These are phyloP conservation scores for Ctenomys sociabilis DNA, from an alignment of 2,113 vertebrate genomes.

Conservation along the genomic window DNA sequence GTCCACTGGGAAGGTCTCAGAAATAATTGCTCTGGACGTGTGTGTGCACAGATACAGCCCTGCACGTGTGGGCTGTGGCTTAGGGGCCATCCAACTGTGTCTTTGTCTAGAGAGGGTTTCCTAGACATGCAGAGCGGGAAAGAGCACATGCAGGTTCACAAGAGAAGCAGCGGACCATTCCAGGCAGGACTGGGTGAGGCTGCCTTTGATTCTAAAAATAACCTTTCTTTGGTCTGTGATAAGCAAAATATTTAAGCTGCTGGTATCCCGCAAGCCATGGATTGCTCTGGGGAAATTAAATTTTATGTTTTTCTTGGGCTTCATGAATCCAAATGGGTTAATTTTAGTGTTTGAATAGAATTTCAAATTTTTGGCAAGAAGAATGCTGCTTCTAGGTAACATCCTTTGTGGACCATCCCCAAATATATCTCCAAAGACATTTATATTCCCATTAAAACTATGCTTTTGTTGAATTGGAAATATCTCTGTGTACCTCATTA, in stretches of 20 bases:
- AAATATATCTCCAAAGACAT: background rate
- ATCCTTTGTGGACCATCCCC: background rate
- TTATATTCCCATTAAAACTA: background rate
- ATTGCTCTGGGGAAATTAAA: constrained; percentile 10
- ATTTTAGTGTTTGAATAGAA: constrained; percentile 4
- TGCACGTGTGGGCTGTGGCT: background rate
- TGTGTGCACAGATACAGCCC: background rate
- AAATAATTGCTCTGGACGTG: background rate
- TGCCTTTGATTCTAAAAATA: background rate
- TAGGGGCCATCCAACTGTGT: fast-evolving
- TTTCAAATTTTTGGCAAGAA: constrained; percentile 20
- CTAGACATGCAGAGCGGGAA: background rate
- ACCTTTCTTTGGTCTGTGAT: background rate
- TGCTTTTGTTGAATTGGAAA: background rate
- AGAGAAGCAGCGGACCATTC: background rate
- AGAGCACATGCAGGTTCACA: background rate
- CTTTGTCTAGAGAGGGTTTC: background rate
- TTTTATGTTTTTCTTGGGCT: background rate
- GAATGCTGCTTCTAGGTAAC: background rate
- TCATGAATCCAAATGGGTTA: background rate
- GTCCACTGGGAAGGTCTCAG: fast-evolving
- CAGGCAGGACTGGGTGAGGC: background rate
- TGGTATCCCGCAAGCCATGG: background rate
- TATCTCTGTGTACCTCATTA: background rate
- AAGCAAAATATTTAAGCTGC: background rate